Conservation (phyloP, 2,888 invertebrate genomes). For the Drosophila fungiperda region DNA sequence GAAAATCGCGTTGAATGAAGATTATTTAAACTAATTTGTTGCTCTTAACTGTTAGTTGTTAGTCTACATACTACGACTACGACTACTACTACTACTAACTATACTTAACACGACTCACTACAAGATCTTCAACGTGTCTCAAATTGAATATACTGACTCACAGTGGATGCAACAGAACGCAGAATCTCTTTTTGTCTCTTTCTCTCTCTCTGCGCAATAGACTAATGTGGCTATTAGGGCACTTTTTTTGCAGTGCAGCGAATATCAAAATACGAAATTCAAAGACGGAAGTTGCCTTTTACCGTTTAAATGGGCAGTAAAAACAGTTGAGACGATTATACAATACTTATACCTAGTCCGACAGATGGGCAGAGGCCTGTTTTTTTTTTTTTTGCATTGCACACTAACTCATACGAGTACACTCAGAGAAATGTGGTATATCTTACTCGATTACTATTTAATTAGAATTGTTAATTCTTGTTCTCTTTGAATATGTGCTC, state of each 20-base stretch:
- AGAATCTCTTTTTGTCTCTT: slow-evolving; percentile 8
- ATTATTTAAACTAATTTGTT: slow-evolving; percentile 69
- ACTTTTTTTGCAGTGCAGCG: slow-evolving; percentile 29
- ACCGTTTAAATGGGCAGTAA: slow-evolving; percentile 47
- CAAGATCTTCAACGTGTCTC: slow-evolving; percentile 46
- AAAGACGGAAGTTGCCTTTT: slow-evolving; percentile 75
- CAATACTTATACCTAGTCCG: slow-evolving; percentile 13
- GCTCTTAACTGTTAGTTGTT: slow-evolving; percentile 43
- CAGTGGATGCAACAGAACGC: slow-evolving; percentile 22
- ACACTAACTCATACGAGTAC: neutral
- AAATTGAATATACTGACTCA: slow-evolving; percentile 44
- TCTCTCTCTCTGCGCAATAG: neutral
- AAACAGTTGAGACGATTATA: slow-evolving; percentile 38
- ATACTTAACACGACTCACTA: slow-evolving; percentile 19
- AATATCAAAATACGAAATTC: slow-evolving; percentile 57
- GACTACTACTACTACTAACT: neutral
- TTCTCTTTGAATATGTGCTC: neutral
- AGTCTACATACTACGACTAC: slow-evolving; percentile 44
- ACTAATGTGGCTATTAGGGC: slow-evolving; percentile 71
- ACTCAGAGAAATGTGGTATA: neutral
- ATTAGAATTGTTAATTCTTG: neutral
- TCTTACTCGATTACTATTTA: neutral
- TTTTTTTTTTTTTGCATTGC: slow-evolving; percentile 15
- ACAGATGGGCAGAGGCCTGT: slow-evolving; percentile 29
- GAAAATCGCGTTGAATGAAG: slow-evolving; percentile 65